Base-by-base conservation (phyloP, 2,113 vertebrate species). In the Chaetodon auriga region DNA sequence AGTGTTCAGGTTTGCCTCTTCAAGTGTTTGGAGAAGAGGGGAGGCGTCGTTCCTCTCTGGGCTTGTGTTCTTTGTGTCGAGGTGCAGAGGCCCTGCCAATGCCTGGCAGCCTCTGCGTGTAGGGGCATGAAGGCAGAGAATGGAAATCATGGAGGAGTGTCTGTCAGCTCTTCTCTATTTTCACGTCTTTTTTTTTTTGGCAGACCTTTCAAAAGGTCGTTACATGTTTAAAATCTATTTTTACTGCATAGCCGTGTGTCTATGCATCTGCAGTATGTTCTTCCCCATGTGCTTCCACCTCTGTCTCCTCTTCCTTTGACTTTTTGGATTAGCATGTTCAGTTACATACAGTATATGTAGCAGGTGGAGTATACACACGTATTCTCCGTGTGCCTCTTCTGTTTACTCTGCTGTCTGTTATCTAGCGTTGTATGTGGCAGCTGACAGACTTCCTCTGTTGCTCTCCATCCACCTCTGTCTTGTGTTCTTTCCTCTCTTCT, bases 381-480 rank as follows among this genome's bases (percentile, higher is more conserved):
- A 12, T 16, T 74, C 23, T 51, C 63, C 1, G 21, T n/a, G 46
- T 62, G 25, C 53, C 46, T 69, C 68, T 58, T 46, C 41, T 25
- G 55, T 61, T 78, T 55, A 25, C 73, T 4, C 5, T 0, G 70
- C 49, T 14, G 65, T 54, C 77, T 74, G 80, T 78, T 82, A 77
- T 87, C 69, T 72, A 78, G 71, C 78, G 78, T 86, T 49, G n/a
- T 51, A 60, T 75, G 51, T 30, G 74, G 35, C 66, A 70, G 78
- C 68, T 77, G 73, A 74, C 83, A 64, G 66, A 73, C 70, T 46
- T 57, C 41, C 19, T 0, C 54, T 41, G 11, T 68, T 43, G 43
- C 81, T 77, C 48, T 66, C 53, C 5, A 62, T 51, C 70, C 16
- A 15, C 82, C 65, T 35, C 78, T 0, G 57, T 75, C 80, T 65